A percentile compares a stretch with the other conserved stretches of the same genome.
Evolutionary conservation across 2,888 invertebrate species (phyloP).

Genomic region (Leptinotarsa juncta): DNA sequence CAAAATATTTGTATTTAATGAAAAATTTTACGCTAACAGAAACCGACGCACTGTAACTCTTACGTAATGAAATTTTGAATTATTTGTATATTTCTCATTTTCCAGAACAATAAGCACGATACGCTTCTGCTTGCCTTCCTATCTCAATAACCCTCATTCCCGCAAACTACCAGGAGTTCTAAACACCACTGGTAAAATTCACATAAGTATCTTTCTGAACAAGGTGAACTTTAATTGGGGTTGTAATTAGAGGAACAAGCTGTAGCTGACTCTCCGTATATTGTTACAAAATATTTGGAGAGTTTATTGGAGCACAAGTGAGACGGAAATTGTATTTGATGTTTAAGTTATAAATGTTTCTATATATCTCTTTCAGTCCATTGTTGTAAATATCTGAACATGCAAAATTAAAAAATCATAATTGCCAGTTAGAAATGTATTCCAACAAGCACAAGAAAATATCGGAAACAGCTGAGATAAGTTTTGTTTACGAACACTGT

Average conservation of each 20-base stretch:
- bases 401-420: too few species aligned
- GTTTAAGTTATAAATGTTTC: too few species aligned
- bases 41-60: too few species aligned
- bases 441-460: too few species aligned
- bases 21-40: too few species aligned
- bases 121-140: background rate
- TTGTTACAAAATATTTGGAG: slow-evolving; percentile 28
- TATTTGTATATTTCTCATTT: slow-evolving; percentile 3
- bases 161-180: slow-evolving; percentile 1
- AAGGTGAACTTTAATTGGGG: slow-evolving; percentile 39
- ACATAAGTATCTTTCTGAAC: slow-evolving; percentile 26
- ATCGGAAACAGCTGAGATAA: too few species aligned
- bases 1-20: too few species aligned
- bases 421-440: too few species aligned
- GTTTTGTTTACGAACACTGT: too few species aligned
- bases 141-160: slow-evolving; percentile 19
- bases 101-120: slow-evolving; percentile 12
- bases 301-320: slow-evolving; percentile 19
- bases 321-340: background rate
- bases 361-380: too few species aligned
- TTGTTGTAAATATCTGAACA: too few species aligned
- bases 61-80: background rate
- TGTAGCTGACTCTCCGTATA: slow-evolving; percentile 36
- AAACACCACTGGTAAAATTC: slow-evolving; percentile 26
- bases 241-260: slow-evolving; percentile 39